Conservation (phyloP, 2,797 vertebrate genomes). For the Etheostoma nigrum region DNA sequence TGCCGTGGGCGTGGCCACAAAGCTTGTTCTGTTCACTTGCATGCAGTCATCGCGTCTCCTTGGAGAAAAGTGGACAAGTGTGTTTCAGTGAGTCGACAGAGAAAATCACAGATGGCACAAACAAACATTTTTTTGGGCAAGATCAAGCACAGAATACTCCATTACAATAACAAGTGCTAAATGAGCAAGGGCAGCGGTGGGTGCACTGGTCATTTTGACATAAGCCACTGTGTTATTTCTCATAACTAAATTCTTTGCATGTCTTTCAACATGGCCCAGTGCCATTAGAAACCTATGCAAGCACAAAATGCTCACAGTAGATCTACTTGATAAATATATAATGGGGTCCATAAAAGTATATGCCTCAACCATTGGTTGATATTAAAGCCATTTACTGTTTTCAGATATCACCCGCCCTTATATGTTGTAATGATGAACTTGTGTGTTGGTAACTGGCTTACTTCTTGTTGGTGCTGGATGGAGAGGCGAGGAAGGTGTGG, state of each 20-base stretch:
- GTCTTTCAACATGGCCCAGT: not conserved
- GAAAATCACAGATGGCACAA: slow-evolving; percentile 53
- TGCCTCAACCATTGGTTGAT: not conserved
- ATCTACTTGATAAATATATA: not conserved
- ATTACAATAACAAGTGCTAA: slow-evolving; percentile 15
- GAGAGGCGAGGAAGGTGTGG: slow-evolving; percentile 93
- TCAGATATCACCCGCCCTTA: not conserved
- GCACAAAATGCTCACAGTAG: not conserved
- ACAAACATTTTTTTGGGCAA: slow-evolving; percentile 62
- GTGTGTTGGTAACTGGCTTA: slow-evolving; percentile 37
- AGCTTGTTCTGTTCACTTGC: slow-evolving; percentile 89
- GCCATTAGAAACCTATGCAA: not conserved
- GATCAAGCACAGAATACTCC: slow-evolving; percentile 11
- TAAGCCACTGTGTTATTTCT: not conserved
- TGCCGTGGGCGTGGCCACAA: slow-evolving; percentile 93
- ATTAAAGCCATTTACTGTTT: not conserved
- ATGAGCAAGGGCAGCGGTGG: slow-evolving; percentile 25
- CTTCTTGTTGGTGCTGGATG: slow-evolving; percentile 92
- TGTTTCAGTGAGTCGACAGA: slow-evolving; percentile 63
- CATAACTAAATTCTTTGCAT: not conserved
- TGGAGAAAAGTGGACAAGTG: slow-evolving; percentile 35
- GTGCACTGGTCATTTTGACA: not conserved
- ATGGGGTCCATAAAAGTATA: not conserved
- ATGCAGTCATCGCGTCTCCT: slow-evolving; percentile 92
- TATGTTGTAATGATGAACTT: not conserved